Base-by-base conservation (phyloP, 2,888 invertebrate species). In the Scelioninae gen. 2 region DNA sequence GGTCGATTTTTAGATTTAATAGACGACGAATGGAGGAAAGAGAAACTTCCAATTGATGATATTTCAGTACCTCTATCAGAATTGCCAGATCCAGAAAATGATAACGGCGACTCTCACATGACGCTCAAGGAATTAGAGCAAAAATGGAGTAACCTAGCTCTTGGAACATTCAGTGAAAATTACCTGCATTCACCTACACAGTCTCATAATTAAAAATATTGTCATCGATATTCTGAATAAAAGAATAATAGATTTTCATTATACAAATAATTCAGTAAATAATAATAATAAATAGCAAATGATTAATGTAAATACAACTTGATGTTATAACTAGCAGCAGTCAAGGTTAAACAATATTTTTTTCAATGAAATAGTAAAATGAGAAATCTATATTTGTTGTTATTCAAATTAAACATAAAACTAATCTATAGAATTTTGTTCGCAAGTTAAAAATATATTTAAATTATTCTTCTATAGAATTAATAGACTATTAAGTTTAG, bases 61-160 rank as follows among this genome's bases (percentile, higher is more conserved):
- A 94, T 94, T 78, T 83, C 87, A 58, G 96, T 97, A 4, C 97
- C 97, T 1, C 85, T 92, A 52, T 91, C 93, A 82, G 96, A 97
- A 87, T 88, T 97, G 52, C 95, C 97, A 0, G 97, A 97, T 88
- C 95, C 95, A 0, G 96, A 96, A 85, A 94, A 96, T 1, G 97
- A 97, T 86, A 94, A 94, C 78, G 96, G 94, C 16, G 96, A 96
- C 87, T 93, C 95, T 2, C 94, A 94, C 82, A 91, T 96, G 83
- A 96, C 96, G 0, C 87, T 97, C 5, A 93, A 93, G 83, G 96
- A 97, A 85, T 94, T 94, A 83, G 94, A 94, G 82, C 91, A 92
- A 82, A 85, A 85, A 85, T 89, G 89, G 89, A 87, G 87, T 37
- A 90, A 90, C 81, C 86, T 90, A 58, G 89, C 89, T 67, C 83